Conservation (phyloP, 2,888 invertebrate genomes). For the Noctua comes region DNA sequence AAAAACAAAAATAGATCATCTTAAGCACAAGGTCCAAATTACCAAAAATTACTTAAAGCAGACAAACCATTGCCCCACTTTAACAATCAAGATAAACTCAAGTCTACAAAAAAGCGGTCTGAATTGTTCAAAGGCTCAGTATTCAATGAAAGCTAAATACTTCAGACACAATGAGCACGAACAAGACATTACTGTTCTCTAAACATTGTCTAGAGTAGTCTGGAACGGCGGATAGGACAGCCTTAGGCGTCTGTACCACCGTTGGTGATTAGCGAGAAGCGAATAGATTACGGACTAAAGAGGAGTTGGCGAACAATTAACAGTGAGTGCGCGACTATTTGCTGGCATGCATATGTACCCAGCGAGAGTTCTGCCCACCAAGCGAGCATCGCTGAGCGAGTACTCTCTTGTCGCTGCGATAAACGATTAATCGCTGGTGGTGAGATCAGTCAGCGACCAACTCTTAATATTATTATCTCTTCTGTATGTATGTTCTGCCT, state of each 20-base stretch:
- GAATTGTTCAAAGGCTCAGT: conserved; percentile 31
- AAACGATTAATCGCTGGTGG: background rate
- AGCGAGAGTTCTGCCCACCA: background rate
- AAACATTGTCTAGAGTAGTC: conserved; percentile 24
- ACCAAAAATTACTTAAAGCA: background rate
- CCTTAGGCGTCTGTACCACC: background rate
- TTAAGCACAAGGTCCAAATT: too few relatives aligned
- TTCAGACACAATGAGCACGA: conserved; percentile 42
- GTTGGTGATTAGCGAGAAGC: background rate
- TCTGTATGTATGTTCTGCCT: background rate
- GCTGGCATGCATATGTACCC: background rate
- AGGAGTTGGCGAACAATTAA: background rate
- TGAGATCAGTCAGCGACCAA: background rate
- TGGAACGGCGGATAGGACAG: conserved; percentile 32
- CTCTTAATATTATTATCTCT: background rate
- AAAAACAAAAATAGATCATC: background rate
- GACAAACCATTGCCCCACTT: background rate
- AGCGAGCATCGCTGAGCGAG: background rate
- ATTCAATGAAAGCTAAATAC: conserved; percentile 37
- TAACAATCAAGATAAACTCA: conserved; percentile 10
- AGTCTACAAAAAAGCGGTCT: conserved; percentile 36
- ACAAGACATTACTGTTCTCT: conserved; percentile 28
- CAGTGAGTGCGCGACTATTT: background rate
- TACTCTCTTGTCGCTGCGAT: background rate
- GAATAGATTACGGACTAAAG: background rate